Evolutionary conservation across 2,113 vertebrate species (phyloP).

Genomic region (Numida meleagris): DNA sequence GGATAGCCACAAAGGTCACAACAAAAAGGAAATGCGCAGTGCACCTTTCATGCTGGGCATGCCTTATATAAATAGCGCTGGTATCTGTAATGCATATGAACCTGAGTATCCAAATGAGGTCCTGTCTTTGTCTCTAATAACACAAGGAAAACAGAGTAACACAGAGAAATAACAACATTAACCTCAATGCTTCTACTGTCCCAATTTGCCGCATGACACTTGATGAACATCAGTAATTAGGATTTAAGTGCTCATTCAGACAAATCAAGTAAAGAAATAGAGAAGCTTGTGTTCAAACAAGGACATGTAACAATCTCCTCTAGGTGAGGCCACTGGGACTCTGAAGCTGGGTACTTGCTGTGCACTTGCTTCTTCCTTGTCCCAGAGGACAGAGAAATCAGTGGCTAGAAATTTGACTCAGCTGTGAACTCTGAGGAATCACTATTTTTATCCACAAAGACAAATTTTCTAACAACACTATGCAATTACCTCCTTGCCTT

Average conservation of each 20-base stretch:
- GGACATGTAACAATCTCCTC: not conserved
- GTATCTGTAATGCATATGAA: not conserved
- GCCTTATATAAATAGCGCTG: not conserved
- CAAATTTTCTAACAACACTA: not conserved
- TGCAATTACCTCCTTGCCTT: not conserved
- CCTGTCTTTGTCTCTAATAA: not conserved
- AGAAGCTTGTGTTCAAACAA: not conserved
- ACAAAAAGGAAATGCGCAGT: not conserved
- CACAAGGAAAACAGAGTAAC: not conserved
- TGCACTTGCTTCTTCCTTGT: not conserved
- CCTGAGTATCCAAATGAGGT: not conserved
- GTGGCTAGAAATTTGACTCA: not conserved
- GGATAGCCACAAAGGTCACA: not conserved
- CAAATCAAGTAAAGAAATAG: not conserved
- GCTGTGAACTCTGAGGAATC: not conserved
- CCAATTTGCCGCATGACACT: not conserved
- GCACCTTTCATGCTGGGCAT: not conserved
- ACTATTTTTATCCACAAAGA: not conserved
- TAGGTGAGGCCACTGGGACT: not conserved
- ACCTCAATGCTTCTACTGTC: not conserved
- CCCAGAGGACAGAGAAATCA: not conserved
- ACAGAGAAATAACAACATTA: not conserved
- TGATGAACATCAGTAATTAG: not conserved
- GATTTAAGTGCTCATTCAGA: not conserved
- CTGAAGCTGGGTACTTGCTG: not conserved